phyloP scores from a whole-genome alignment of 2,888 invertebrate genomes.

The Catocala nupta region DNA sequence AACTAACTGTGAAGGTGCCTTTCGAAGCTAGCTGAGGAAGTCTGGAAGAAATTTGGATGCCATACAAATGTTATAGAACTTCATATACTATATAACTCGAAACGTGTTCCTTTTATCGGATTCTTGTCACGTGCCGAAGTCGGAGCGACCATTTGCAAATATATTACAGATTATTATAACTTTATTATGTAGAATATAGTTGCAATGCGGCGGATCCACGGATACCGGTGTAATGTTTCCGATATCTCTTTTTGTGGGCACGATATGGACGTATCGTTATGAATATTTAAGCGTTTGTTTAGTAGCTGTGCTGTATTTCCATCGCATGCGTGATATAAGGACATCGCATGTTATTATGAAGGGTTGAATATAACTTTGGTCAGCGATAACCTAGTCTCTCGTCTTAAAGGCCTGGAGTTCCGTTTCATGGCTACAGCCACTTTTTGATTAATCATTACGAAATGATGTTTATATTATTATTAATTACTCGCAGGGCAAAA shows the following conservation, averaged over 20 bases:
- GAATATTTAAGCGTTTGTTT: constrained; percentile 8
- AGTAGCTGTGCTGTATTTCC: too few relatives aligned
- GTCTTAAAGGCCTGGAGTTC: too few relatives aligned
- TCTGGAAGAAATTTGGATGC: constrained; percentile 33
- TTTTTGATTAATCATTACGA: too few relatives aligned
- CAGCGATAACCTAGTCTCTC: too few relatives aligned
- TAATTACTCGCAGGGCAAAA: too few relatives aligned
- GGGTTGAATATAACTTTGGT: too few relatives aligned
- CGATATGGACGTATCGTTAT: constrained; percentile 4
- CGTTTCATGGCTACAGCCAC: too few relatives aligned
- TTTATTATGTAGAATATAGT: constrained; percentile 14
- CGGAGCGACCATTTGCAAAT: constrained; percentile 34
- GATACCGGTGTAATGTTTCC: constrained; percentile 5
- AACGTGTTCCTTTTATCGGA: constrained; percentile 30
- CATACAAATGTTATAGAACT: constrained; percentile 30
- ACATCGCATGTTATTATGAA: too few relatives aligned
- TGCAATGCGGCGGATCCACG: constrained; percentile 2
- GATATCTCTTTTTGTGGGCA: constrained; percentile 10
- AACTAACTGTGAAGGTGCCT: neutral
- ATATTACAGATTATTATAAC: constrained; percentile 20
- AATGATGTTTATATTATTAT: too few relatives aligned
- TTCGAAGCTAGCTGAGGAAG: neutral
- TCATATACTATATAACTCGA: constrained; percentile 46
- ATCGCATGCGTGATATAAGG: too few relatives aligned
- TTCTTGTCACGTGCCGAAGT: constrained; percentile 33